Base-by-base conservation (phyloP, 2,888 invertebrate genomes). In the Caenorhabditis becei region DNA sequence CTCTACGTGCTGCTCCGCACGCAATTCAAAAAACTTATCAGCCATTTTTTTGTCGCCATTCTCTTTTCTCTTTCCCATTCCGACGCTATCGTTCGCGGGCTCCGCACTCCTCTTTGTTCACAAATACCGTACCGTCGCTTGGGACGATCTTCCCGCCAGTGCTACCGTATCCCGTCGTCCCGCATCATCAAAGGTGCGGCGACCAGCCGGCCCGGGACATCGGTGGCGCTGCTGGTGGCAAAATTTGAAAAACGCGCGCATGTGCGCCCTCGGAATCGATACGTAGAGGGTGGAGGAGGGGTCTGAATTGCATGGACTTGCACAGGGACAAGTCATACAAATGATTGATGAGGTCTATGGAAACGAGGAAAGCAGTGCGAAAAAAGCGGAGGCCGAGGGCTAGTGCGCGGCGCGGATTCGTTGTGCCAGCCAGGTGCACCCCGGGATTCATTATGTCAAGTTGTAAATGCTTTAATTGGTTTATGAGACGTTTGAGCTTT, bases 331-430 rank as follows among this genome's bases (percentile, higher is more conserved):
- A 77, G 77, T 77, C 77, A 77, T 77, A 77, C 77, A 69, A 77
- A 77, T 77, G 77, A 77, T 77, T 77, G 77, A 77, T 77, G 77
- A 70, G 77, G 77, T 77, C 70, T 77, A 77, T 77, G 70, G 77
- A 70, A 77, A 58, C 56, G 58, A 59, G 53, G 35, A 37, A 32
- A 49, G 59, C 37, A 58, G 24, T 32, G 18, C 37, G 61, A 41
- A 61, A 54, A 66, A 63, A 10, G 14, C 24, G 23, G 53, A 23
- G 47, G 14, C 14, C 8, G 14, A n/a, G n/a, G n/a, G n/a, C n/a
- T n/a, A n/a, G 14, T 41, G 41, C 41, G 41, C 41, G 56, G 66
- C 37, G 58, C 37, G 35, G 56, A 63, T 44, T 28, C 28, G 23
- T 62, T 47, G 54, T 54, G 62, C 62, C 61, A 71, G 71, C 53